Conservation (phyloP, 2,113 vertebrate species). For the Rhinoderma darwinii region DNA sequence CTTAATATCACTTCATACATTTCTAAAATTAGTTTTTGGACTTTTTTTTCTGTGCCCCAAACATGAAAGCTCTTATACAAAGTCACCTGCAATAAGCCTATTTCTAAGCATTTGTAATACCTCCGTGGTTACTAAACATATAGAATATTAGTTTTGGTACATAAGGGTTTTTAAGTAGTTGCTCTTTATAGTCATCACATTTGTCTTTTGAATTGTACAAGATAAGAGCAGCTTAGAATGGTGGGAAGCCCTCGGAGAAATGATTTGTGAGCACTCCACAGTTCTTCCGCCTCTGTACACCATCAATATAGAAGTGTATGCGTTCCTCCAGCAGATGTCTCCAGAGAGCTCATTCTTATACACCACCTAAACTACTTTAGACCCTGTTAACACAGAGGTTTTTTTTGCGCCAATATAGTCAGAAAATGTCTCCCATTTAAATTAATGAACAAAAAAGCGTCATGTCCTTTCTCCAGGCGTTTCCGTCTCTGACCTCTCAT, state of each 20-base stretch:
- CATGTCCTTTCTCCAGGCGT: too few species aligned
- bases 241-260: background rate
- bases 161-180: background rate
- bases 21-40: background rate
- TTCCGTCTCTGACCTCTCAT: too few species aligned
- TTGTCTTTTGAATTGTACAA: background rate
- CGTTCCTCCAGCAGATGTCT: slow-evolving; percentile 26
- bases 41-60: background rate
- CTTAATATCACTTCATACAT: too few species aligned
- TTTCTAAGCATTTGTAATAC: background rate
- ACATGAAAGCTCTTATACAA: too few species aligned
- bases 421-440: too few species aligned
- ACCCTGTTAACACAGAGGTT: too few species aligned
- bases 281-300: background rate
- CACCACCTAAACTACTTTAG: slow-evolving; percentile 9
- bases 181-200: background rate
- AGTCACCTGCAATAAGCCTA: background rate
- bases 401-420: too few species aligned
- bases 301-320: background rate
- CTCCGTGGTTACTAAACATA: background rate
- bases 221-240: background rate
- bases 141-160: background rate
- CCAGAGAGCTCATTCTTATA: slow-evolving; percentile 8
- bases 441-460: too few species aligned
- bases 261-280: background rate